Evolutionary conservation across 2,888 invertebrate genomes (phyloP).

Genomic region (Heteromurus nitidus): DNA sequence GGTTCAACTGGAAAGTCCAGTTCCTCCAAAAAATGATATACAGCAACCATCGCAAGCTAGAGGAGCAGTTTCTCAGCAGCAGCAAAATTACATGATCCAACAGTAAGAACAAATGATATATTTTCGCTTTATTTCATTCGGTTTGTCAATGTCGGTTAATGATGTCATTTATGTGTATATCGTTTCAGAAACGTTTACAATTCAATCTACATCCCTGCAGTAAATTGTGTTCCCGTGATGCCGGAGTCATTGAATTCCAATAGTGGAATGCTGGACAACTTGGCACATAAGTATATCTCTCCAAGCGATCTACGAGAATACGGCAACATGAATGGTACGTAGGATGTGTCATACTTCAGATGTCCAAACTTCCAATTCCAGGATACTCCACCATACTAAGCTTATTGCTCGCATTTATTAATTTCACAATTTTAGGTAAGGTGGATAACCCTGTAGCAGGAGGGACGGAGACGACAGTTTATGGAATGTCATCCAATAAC

Average conservation of each 20-base stretch:
- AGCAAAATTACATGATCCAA: slow-evolving; percentile 67
- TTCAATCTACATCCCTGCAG: slow-evolving; percentile 64
- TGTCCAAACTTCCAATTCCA: too few species aligned
- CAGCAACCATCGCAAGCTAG: not conserved
- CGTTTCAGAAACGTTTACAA: slow-evolving; percentile 63
- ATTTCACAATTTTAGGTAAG: not conserved
- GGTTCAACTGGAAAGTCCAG: slow-evolving; percentile 48
- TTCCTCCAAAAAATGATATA: slow-evolving; percentile 2
- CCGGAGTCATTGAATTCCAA: slow-evolving; percentile 51
- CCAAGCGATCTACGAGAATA: slow-evolving; percentile 51
- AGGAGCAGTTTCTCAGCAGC: slow-evolving; percentile 2
- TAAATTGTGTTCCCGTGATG: slow-evolving; percentile 48
- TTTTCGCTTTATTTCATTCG: too few species aligned
- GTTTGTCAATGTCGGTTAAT: too few species aligned
- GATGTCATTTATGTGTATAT: not conserved
- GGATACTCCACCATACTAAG: too few species aligned
- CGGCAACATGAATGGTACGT: too few species aligned
- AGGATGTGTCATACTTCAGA: too few species aligned
- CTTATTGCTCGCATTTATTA: not conserved
- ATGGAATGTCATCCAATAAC: slow-evolving; percentile 71
- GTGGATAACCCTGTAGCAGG: slow-evolving; percentile 21
- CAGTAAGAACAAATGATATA: too few species aligned
- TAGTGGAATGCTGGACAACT: slow-evolving; percentile 34
- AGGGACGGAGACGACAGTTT: slow-evolving; percentile 70
- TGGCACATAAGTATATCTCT: slow-evolving; percentile 62